Evolutionary conservation across 2,888 invertebrate genomes (phyloP).

Genomic region (Harpalus rubripes): DNA sequence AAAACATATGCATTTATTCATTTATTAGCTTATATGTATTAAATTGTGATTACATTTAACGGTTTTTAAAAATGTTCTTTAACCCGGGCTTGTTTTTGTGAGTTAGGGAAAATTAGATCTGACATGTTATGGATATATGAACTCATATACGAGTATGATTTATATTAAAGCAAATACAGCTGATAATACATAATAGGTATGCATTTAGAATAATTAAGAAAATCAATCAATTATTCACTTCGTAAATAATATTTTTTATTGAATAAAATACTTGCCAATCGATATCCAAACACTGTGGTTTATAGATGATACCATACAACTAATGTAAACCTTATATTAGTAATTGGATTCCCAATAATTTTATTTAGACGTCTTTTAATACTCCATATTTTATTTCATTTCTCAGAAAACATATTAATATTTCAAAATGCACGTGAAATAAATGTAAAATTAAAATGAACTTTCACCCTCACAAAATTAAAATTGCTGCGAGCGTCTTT

Average conservation of each 20-base stretch:
- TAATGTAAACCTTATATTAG: not conserved
- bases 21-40: no score
- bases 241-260: not conserved
- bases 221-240: no score
- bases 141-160: no score
- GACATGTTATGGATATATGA: no score
- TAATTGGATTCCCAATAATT: slow-evolving; percentile 9
- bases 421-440: not conserved
- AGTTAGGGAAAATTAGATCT: no score
- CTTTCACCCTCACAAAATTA: slow-evolving; percentile 37
- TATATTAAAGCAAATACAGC: no score
- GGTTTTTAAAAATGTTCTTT: no score
- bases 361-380: not conserved
- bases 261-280: not conserved
- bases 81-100: no score
- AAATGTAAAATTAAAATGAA: slow-evolving; percentile 30
- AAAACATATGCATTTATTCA: no score
- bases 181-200: no score
- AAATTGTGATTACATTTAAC: no score
- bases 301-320: slow-evolving; percentile 15
- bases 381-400: not conserved
- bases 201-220: no score
- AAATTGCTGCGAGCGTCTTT: not conserved
- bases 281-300: not conserved
- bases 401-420: not conserved